Evolutionary conservation across 2,113 vertebrate species (phyloP).

Genomic region (Prolemur simus): DNA sequence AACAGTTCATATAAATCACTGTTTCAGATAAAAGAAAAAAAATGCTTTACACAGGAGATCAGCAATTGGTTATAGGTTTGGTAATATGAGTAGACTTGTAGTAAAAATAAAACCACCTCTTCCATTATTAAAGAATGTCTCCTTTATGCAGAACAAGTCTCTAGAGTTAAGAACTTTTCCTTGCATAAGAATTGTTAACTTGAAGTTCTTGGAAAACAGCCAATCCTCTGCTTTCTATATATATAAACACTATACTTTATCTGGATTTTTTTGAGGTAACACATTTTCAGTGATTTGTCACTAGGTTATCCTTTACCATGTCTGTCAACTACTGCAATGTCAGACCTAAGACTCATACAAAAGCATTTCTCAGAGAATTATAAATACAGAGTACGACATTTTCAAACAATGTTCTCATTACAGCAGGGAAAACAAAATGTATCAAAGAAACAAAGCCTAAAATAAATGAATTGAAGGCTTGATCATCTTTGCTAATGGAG

Average conservation of each 20-base stretch:
- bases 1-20: constrained; percentile 80
- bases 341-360: constrained; percentile 49
- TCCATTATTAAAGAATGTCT: constrained; percentile 64
- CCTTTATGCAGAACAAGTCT: constrained; percentile 62
- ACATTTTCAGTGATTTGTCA: constrained; percentile 54
- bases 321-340: not conserved
- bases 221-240: constrained; percentile 52
- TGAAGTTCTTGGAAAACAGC: constrained; percentile 60
- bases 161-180: constrained; percentile 52
- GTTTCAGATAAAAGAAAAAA: constrained; percentile 69
- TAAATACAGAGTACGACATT: constrained; percentile 62
- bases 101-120: constrained; percentile 74
- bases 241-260: constrained; percentile 46
- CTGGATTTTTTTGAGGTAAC: constrained; percentile 57
- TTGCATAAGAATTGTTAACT: constrained; percentile 53
- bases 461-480: not conserved
- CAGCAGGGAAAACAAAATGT: constrained; percentile 46
- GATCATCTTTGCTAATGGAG: not conserved
- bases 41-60: constrained; percentile 74
- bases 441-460: not conserved
- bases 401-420: constrained; percentile 55
- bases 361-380: constrained; percentile 53
- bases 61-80: constrained; percentile 70
- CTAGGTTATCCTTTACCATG: constrained; percentile 35
- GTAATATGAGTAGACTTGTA: constrained; percentile 64